Percentiles rank a stretch among this genome's conserved stretches.
Evolutionary conservation across 2,113 vertebrate species (phyloP).

Genomic region (Nibea albiflora): DNA sequence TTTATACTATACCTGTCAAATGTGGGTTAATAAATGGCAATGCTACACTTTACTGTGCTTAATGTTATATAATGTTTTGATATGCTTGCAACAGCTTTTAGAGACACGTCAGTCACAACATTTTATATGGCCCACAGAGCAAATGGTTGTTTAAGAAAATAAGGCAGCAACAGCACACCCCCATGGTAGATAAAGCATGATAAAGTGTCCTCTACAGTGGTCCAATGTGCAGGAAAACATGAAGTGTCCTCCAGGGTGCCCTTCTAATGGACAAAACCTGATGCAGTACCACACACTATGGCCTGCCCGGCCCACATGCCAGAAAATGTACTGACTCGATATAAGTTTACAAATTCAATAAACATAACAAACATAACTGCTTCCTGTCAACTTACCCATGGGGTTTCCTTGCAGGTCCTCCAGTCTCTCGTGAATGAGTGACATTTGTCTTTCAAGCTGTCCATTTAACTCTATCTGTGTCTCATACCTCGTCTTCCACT

Average conservation of each 20-base stretch:
- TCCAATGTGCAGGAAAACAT: neutral
- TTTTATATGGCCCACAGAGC: neutral
- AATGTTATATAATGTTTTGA: neutral
- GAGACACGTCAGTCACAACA: neutral
- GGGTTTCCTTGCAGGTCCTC: constrained; percentile 85
- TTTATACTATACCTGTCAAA: neutral
- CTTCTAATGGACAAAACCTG: neutral
- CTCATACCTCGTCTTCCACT: constrained; percentile 92
- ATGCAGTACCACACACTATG: neutral
- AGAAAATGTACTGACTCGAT: too few species aligned
- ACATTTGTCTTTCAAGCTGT: constrained; percentile 89
- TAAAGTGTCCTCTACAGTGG: neutral
- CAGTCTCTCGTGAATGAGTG: constrained; percentile 83
- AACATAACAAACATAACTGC: neutral
- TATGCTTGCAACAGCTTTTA: neutral
- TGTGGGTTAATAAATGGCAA: neutral
- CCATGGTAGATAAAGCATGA: neutral
- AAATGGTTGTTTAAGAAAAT: neutral
- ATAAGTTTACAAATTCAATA: neutral
- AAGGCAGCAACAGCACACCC: too few species aligned
- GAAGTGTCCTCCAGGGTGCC: neutral
- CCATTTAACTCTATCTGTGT: constrained; percentile 89
- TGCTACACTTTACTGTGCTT: neutral
- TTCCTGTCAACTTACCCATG: constrained; percentile 81
- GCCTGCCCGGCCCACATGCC: neutral